Percentiles rank a stretch among this genome's conserved stretches.
These are phyloP conservation scores for Molossus molossus DNA, from an alignment of 2,797 vertebrate genomes.

Conservation along the genomic window DNA sequence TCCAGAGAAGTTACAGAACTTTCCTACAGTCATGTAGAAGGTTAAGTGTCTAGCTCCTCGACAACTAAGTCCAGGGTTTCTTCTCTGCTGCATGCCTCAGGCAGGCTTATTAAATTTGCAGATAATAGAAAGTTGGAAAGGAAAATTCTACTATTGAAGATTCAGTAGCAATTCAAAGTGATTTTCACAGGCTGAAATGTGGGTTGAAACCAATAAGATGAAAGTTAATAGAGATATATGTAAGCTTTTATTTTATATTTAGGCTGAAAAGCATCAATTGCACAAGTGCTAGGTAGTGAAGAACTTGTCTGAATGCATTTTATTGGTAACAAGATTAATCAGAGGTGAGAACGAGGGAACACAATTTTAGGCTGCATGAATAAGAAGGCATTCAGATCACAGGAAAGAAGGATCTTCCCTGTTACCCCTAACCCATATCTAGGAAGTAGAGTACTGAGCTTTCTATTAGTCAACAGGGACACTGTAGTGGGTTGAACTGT, in stretches of 20 bases:
- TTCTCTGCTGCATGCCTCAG: background rate
- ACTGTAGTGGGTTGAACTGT: background rate
- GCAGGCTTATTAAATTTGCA: constrained; percentile 22
- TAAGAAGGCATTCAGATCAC: background rate
- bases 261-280: background rate
- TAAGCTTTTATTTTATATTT: constrained; percentile 35
- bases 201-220: constrained; percentile 22
- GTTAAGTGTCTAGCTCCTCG: background rate
- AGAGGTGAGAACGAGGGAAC: constrained; percentile 1
- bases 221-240: constrained; percentile 35
- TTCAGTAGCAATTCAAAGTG: background rate
- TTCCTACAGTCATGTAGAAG: background rate
- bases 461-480: background rate
- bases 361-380: constrained; percentile 22
- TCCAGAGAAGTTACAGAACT: background rate
- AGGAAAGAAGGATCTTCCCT: background rate
- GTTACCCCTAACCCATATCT: background rate
- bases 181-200: constrained; percentile 39
- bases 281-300: background rate
- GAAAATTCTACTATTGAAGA: constrained; percentile 52
- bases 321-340: constrained; percentile 11
- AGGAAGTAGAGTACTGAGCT: background rate
- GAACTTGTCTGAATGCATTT: background rate
- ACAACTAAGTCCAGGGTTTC: background rate
- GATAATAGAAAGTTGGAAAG: constrained; percentile 39